phyloP scores from a whole-genome alignment of 2,113 vertebrate genomes.

The Hystrix brachyura region DNA sequence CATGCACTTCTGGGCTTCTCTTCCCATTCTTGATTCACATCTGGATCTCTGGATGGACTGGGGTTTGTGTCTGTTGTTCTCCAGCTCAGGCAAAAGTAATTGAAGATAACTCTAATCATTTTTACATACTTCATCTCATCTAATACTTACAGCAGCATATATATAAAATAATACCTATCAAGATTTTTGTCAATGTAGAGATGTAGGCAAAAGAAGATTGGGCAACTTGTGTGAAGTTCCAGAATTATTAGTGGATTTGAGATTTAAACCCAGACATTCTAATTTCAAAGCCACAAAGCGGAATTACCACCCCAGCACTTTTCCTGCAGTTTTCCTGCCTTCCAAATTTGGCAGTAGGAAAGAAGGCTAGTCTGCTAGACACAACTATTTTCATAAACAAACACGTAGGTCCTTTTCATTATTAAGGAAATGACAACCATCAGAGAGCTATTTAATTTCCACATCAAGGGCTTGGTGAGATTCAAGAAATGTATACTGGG shows the following conservation, averaged over 20 bases:
- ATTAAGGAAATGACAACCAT: neutral
- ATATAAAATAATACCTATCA: neutral
- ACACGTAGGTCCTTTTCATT: neutral
- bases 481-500: neutral
- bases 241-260: neutral
- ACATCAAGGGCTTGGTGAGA: neutral
- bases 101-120: neutral
- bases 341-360: neutral
- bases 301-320: neutral
- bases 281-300: neutral
- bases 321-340: neutral
- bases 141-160: neutral
- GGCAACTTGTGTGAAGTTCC: neutral
- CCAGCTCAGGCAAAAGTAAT: neutral
- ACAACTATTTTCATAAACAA: neutral
- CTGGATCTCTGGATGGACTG: neutral
- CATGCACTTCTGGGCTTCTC: neutral
- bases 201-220: neutral
- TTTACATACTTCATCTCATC: neutral
- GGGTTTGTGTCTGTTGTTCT: neutral
- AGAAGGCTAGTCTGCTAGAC: neutral
- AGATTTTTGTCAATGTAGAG: neutral
- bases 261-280: neutral
- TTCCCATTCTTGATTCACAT: neutral
- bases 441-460: neutral